A percentile compares a stretch with the other conserved stretches of the same genome.
Conservation (phyloP, 2,113 vertebrate species). For the Chaetops frenatus region DNA sequence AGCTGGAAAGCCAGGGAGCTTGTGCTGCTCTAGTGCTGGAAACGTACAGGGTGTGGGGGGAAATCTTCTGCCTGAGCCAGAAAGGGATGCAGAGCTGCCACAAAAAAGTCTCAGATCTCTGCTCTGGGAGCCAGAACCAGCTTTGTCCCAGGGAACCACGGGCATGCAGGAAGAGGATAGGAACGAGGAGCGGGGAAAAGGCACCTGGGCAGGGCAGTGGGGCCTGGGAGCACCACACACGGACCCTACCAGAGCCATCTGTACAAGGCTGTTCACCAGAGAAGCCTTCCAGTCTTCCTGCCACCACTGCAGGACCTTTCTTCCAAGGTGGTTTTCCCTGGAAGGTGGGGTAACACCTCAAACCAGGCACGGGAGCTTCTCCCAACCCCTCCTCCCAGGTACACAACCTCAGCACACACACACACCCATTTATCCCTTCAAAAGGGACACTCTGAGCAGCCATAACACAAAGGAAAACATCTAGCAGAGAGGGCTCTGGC, state of each 20-base stretch:
- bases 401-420: neutral
- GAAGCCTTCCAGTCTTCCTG: neutral
- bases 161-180: neutral
- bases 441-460: neutral
- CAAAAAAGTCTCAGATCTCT: neutral
- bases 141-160: neutral
- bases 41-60: neutral
- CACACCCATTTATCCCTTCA: rapidly evolving
- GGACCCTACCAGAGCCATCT: neutral
- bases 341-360: neutral
- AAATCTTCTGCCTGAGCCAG: neutral
- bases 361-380: neutral
- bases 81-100: neutral
- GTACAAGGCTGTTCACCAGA: neutral
- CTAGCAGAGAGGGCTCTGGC: neutral
- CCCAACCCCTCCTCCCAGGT: neutral
- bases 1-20: neutral
- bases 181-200: neutral
- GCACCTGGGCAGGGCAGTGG: neutral
- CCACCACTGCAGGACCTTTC: neutral
- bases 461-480: rapidly evolving
- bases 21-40: neutral
- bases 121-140: neutral
- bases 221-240: rapidly evolving
- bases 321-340: neutral